These are phyloP conservation scores for Diaphora mendica DNA, from an alignment of 2,888 invertebrate species.

Conservation along the genomic window DNA sequence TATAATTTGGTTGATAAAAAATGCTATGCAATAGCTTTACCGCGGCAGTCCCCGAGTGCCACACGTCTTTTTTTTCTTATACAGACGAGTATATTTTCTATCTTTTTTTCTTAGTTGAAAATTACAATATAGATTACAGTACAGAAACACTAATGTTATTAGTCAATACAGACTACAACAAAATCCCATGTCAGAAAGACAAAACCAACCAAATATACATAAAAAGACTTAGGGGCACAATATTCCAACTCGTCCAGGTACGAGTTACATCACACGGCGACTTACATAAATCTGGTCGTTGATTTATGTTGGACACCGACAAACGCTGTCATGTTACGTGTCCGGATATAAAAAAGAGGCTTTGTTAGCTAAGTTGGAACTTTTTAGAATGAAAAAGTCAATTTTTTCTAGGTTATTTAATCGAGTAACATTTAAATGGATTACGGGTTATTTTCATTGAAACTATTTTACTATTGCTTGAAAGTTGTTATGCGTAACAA, in stretches of 20 bases:
- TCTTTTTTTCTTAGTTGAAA: neutral
- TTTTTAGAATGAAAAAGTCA: slow-evolving; percentile 4
- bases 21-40: no score
- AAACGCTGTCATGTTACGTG: slow-evolving; percentile 40
- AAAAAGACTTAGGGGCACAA: slow-evolving; percentile 1
- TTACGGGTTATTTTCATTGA: neutral
- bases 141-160: no score
- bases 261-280: slow-evolving; percentile 31
- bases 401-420: neutral
- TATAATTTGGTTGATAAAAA: no score
- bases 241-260: slow-evolving; percentile 17
- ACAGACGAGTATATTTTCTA: no score
- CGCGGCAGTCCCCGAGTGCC: no score
- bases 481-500: no score
- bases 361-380: slow-evolving; percentile 32
- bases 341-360: slow-evolving; percentile 33
- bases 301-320: slow-evolving; percentile 50
- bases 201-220: neutral
- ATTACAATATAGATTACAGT: neutral
- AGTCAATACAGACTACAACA: neutral
- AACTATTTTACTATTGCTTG: no score
- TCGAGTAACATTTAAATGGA: neutral
- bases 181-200: neutral
- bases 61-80: no score
- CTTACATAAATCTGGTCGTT: slow-evolving; percentile 40